Conservation (phyloP, 2,113 vertebrate species). For the Oncorhynchus tshawytscha region DNA sequence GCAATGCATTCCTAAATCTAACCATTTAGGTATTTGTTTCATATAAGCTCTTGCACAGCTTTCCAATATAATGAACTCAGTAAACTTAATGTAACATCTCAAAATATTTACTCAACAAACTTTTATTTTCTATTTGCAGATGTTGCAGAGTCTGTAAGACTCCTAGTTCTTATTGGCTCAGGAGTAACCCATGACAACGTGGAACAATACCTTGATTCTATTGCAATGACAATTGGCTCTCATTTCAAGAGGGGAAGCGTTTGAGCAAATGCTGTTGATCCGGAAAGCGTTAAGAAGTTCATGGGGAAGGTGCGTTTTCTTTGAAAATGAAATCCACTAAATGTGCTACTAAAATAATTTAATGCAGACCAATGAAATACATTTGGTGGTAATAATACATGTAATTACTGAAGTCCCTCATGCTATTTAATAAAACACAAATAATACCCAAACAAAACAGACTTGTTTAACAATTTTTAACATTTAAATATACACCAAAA, state of each 20-base stretch:
- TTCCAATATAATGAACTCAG: background rate
- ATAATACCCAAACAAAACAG: slow-evolving; percentile 38
- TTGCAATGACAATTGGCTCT: slow-evolving; percentile 80
- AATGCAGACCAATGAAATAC: background rate
- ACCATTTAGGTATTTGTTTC: background rate
- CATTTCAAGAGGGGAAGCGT: slow-evolving; percentile 82
- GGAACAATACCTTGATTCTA: slow-evolving; percentile 63
- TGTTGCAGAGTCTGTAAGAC: slow-evolving; percentile 62
- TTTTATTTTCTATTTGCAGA: slow-evolving; percentile 63
- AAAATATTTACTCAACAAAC: background rate
- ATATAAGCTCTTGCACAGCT: background rate
- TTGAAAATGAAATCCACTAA: slow-evolving; percentile 54
- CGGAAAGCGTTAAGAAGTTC: slow-evolving; percentile 74
- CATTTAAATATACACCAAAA: slow-evolving; percentile 56
- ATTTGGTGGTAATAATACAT: background rate
- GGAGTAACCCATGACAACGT: slow-evolving; percentile 82
- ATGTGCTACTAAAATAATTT: background rate
- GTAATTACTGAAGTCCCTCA: background rate
- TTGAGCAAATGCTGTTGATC: slow-evolving; percentile 78
- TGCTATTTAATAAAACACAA: background rate
- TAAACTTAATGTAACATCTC: background rate
- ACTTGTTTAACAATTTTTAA: slow-evolving; percentile 41
- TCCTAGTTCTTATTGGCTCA: slow-evolving; percentile 82
- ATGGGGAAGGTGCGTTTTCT: slow-evolving; percentile 75
- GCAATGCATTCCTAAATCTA: background rate